Conservation (phyloP, 2,888 invertebrate species). For the Drosophila koepferae region DNA sequence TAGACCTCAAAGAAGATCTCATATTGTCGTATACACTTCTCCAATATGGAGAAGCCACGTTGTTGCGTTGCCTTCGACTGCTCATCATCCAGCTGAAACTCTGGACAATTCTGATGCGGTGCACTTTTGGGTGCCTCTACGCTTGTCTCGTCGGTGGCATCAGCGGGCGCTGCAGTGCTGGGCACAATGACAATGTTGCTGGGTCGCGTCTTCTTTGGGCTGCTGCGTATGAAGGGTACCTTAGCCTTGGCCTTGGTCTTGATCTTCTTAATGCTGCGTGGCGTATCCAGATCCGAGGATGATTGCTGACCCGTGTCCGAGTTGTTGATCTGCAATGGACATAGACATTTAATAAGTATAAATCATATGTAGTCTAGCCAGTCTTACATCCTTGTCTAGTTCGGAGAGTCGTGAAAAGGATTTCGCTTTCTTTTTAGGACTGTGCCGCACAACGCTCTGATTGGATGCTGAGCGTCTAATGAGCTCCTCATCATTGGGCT, state of each 20-base stretch:
- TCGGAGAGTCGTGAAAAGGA: constrained; percentile 87
- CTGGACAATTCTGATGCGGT: constrained; percentile 58
- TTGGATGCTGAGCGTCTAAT: constrained; percentile 87
- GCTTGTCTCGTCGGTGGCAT: constrained; percentile 39
- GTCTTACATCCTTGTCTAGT: constrained; percentile 86
- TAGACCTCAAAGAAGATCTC: constrained; percentile 86
- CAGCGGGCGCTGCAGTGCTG: constrained; percentile 22
- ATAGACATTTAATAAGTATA: accelerated
- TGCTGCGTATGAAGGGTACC: constrained; percentile 82
- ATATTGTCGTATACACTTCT: constrained; percentile 87
- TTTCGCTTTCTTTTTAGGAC: constrained; percentile 86
- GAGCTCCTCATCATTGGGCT: constrained; percentile 83
- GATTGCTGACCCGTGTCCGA: constrained; percentile 84
- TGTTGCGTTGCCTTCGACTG: constrained; percentile 66
- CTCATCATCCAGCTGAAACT: constrained; percentile 71
- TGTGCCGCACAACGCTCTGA: constrained; percentile 85
- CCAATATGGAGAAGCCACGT: constrained; percentile 86
- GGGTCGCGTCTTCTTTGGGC: constrained; percentile 82
- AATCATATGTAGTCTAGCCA: neutral
- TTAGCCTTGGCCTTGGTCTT: constrained; percentile 84
- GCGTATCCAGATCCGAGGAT: constrained; percentile 84
- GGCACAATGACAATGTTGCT: constrained; percentile 75
- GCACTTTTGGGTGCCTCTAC: constrained; percentile 79
- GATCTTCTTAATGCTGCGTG: constrained; percentile 83
- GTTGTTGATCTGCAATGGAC: constrained; percentile 76